Conservation (phyloP, 1,140 invertebrate species). For the Mamestra configurata region DNA sequence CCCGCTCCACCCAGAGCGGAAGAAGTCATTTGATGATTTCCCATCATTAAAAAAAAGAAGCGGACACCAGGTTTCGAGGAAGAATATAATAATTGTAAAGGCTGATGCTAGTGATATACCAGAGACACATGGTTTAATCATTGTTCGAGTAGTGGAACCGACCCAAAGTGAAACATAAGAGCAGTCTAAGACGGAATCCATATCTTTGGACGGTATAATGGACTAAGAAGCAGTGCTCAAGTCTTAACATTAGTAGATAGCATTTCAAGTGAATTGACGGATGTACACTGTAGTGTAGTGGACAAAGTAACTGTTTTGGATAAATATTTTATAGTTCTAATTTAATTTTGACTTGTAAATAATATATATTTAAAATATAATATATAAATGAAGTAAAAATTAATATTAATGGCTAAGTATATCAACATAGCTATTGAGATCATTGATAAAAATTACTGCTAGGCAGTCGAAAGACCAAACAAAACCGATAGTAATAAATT, state of each 20-base stretch:
- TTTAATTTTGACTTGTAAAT: constrained; percentile 1
- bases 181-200: constrained; percentile 73
- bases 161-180: constrained; percentile 44
- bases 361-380: not conserved
- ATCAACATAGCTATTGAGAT: constrained; percentile 14
- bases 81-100: too few relatives aligned
- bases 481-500: not conserved
- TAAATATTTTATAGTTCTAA: constrained; percentile 14
- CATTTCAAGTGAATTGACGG: constrained; percentile 54
- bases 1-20: too few relatives aligned
- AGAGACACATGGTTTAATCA: too few relatives aligned
- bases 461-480: constrained; percentile 1
- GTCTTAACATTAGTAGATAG: constrained; percentile 45
- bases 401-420: not conserved
- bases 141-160: not conserved
- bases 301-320: not conserved
- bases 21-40: too few relatives aligned
- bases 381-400: not conserved
- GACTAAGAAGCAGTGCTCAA: constrained; percentile 69
- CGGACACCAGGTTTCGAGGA: too few relatives aligned
- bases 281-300: not conserved
- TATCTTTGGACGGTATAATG: constrained; percentile 72
- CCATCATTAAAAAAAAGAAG: too few relatives aligned
- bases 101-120: too few relatives aligned
- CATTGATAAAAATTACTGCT: not conserved